phyloP scores from a whole-genome alignment of 2,888 invertebrate species.

The Agrochola lychnidis region DNA sequence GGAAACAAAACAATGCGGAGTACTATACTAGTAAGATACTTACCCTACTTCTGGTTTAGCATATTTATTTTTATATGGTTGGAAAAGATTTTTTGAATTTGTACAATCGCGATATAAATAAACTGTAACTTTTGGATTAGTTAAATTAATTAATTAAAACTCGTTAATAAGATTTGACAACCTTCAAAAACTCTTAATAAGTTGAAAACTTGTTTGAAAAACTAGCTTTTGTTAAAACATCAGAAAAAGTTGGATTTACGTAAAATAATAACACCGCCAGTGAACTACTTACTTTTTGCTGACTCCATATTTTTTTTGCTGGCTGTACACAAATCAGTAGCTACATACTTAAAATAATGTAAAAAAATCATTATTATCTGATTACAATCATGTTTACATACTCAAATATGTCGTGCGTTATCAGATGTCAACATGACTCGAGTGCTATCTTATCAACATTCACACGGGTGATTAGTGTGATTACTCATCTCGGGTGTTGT shows the following conservation, averaged over 20 bases:
- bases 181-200: not conserved
- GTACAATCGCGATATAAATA: not conserved
- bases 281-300: not conserved
- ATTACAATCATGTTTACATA: slow-evolving; percentile 8
- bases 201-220: too few species aligned
- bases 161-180: not conserved
- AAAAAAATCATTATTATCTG: not conserved
- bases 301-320: not conserved
- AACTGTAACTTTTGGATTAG: not conserved
- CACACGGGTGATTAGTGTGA: slow-evolving; percentile 31
- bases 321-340: not conserved
- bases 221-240: not conserved
- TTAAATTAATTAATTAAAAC: not conserved
- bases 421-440: slow-evolving; percentile 36
- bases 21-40: not conserved
- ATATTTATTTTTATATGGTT: not conserved
- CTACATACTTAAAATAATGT: not conserved
- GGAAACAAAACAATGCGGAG: slow-evolving; percentile 9
- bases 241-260: not conserved
- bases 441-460: slow-evolving; percentile 20
- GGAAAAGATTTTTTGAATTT: not conserved
- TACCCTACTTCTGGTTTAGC: not conserved
- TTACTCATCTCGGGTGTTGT: slow-evolving; percentile 36
- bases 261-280: not conserved
- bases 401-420: slow-evolving; percentile 6